A percentile compares a stretch with the other conserved stretches of the same genome.
These are phyloP conservation scores for Andrena marginata DNA, from an alignment of 2,888 invertebrate genomes.

Conservation along the genomic window DNA sequence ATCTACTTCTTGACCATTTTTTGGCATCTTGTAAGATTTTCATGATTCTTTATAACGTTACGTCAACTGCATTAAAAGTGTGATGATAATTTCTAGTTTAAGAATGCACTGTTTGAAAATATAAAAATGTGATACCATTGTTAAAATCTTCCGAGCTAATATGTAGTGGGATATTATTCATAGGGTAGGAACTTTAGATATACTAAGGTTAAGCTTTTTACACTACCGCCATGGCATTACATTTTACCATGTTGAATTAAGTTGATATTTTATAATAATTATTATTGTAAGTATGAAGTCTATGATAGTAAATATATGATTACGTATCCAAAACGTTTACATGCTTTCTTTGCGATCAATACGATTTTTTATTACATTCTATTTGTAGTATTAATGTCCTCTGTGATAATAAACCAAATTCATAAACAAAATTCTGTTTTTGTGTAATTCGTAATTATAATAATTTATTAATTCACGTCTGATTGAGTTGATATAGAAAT, in stretches of 20 bases:
- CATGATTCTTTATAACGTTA: conserved; percentile 31
- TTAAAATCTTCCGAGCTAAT: conserved; percentile 41
- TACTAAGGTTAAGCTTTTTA: conserved; percentile 32
- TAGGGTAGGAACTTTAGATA: conserved; percentile 23
- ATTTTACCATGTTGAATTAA: conserved; percentile 37
- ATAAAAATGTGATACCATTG: conserved; percentile 29
- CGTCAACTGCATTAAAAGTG: conserved; percentile 15
- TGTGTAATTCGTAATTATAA: too few species aligned
- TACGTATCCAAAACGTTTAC: conserved; percentile 26
- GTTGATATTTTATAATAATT: conserved; percentile 54
- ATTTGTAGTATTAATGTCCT: conserved; percentile 72
- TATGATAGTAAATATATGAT: conserved; percentile 38
- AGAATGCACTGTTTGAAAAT: conserved; percentile 16
- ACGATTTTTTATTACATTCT: conserved; percentile 30
- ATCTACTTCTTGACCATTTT: background rate
- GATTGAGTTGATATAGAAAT: too few species aligned
- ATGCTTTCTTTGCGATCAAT: conserved; percentile 41
- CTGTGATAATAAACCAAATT: conserved; percentile 77
- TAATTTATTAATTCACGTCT: too few species aligned
- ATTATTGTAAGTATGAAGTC: conserved; percentile 38
- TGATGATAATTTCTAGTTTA: conserved; percentile 32
- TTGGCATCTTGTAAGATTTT: conserved; percentile 38
- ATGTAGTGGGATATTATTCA: conserved; percentile 32
- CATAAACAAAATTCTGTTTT: too few species aligned
- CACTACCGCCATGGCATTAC: conserved; percentile 18